These are phyloP conservation scores for Festucalex cinctus DNA, from an alignment of 2,113 vertebrate genomes.

Conservation along the genomic window DNA sequence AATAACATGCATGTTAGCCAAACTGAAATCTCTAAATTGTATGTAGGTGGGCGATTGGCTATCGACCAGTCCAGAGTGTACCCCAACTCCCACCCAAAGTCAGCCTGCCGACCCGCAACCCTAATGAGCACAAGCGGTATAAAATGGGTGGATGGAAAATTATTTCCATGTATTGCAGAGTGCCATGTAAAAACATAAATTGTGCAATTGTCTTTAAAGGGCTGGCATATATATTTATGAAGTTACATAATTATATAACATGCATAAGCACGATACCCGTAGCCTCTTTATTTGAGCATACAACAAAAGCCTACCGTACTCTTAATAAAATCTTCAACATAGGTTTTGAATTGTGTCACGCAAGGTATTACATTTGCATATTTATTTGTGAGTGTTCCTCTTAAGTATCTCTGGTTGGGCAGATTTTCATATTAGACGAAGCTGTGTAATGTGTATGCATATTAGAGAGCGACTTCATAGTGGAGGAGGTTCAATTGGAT, in stretches of 20 bases:
- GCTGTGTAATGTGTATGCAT: background rate
- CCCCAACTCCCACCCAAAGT: too few species aligned
- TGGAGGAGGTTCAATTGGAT: constrained; percentile 49
- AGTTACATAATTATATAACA: background rate
- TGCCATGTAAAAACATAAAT: background rate
- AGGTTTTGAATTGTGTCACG: background rate
- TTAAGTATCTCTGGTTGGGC: background rate
- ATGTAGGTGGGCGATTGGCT: too few species aligned
- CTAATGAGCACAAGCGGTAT: background rate
- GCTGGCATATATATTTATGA: background rate
- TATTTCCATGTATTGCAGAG: background rate
- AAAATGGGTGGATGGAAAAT: background rate
- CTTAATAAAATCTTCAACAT: background rate
- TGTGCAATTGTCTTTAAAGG: background rate
- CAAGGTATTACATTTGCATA: background rate
- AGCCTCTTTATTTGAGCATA: background rate
- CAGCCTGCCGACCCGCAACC: too few species aligned
- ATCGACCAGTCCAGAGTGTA: too few species aligned
- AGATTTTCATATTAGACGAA: background rate
- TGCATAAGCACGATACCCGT: background rate
- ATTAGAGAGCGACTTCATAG: constrained; percentile 13
- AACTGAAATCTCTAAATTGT: too few species aligned
- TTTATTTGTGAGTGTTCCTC: background rate
- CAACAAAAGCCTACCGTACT: background rate
- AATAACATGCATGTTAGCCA: too few species aligned